Evolutionary conservation across 2,888 invertebrate species (phyloP).

Genomic region (Baccha elongata): DNA sequence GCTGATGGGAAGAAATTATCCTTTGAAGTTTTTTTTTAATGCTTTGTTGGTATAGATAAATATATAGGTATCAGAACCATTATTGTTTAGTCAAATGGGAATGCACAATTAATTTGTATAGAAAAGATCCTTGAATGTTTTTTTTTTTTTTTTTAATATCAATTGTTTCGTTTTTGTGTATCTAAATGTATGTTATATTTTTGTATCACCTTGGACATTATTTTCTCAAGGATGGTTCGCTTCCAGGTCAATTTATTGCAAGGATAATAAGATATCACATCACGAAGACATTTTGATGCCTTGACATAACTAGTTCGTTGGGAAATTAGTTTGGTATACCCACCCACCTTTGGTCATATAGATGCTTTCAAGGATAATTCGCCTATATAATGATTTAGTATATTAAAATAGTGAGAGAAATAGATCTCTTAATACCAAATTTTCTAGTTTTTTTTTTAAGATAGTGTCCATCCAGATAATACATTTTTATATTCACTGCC

Average conservation of each 20-base stretch:
- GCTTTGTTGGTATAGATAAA: not conserved
- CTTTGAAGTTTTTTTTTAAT: conserved; percentile 18
- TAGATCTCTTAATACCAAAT: too few relatives aligned
- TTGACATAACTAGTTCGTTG: too few relatives aligned
- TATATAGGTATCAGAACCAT: not conserved
- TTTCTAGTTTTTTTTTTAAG: too few relatives aligned
- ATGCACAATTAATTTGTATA: conserved; percentile 37
- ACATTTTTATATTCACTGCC: too few relatives aligned
- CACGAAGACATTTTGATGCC: not conserved
- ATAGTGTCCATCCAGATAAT: too few relatives aligned
- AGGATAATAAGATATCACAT: not conserved
- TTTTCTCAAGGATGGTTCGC: not conserved
- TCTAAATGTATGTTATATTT: not conserved
- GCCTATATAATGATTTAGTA: too few relatives aligned
- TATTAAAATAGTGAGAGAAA: too few relatives aligned
- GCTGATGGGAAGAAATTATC: conserved; percentile 24
- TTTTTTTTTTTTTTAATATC: not conserved
- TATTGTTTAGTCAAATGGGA: conserved; percentile 32
- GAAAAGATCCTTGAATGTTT: conserved; percentile 16
- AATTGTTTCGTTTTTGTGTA: not conserved
- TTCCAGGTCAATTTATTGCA: not conserved
- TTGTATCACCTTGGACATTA: not conserved
- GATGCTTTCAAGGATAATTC: too few relatives aligned
- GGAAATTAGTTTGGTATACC: too few relatives aligned
- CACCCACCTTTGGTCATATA: too few relatives aligned